Conservation (phyloP, 1,140 invertebrate genomes). For the Hycleus cichorii region DNA sequence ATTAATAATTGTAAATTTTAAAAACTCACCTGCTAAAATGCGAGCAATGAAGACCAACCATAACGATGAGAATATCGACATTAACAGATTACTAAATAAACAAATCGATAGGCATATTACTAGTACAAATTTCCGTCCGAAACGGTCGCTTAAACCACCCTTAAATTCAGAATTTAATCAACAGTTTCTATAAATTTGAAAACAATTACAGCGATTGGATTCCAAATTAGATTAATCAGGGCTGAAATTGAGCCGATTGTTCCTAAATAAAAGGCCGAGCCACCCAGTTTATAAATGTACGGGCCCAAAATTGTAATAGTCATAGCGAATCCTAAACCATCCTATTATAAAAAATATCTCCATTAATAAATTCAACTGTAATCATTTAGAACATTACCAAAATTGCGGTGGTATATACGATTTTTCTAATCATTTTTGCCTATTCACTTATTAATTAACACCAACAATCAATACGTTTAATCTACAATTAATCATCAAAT, state of each 20-base stretch:
- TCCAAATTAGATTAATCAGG: conserved; percentile 13
- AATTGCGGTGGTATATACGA: too few relatives aligned
- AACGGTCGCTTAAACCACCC: conserved; percentile 24
- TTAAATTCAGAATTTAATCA: conserved; percentile 6
- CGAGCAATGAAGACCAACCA: conserved; percentile 11
- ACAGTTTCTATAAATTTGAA: neutral
- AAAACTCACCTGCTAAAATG: conserved; percentile 13
- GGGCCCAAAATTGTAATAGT: conserved; percentile 10
- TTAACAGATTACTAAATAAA: conserved; percentile 15
- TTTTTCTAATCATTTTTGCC: too few relatives aligned
- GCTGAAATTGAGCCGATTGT: conserved; percentile 13
- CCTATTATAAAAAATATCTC: neutral
- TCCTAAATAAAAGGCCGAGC: conserved; percentile 8
- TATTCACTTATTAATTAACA: too few relatives aligned
- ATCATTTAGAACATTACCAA: too few relatives aligned
- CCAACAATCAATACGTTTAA: too few relatives aligned
- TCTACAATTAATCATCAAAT: too few relatives aligned
- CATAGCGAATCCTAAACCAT: neutral
- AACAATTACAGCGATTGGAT: conserved; percentile 17
- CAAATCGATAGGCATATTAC: conserved; percentile 14
- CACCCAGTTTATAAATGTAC: conserved; percentile 9
- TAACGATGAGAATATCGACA: conserved; percentile 8
- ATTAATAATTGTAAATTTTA: neutral
- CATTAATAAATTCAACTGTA: neutral
- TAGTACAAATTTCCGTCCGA: conserved; percentile 15